Evolutionary conservation across 2,888 invertebrate genomes (phyloP), one percentile per base, ranked within the genome.

Genomic region (Polyommatus iphigenia): DNA sequence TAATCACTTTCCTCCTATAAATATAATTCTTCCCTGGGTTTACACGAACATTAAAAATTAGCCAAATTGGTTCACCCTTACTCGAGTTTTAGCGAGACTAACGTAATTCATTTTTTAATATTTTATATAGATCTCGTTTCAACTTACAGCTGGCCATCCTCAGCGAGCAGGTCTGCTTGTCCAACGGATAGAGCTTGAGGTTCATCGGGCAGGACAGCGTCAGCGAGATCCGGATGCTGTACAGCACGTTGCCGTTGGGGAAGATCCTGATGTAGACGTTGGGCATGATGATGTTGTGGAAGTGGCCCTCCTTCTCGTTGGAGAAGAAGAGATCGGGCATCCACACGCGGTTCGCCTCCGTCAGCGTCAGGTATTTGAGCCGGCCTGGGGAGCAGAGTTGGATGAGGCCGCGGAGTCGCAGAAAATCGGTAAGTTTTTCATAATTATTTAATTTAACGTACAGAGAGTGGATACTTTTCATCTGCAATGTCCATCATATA

Each of bases 241-340:
- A 99, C 82, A 99, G 96, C 84, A 99, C 98, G 83, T 97, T 97
- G 82, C 99, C 99, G 85, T 98, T 97, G 79, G 98, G 98, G 92
- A 98, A 98, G 89, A 99, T 99, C 83, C 99, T 95, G 89, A 99
- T 98, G 95, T 99, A 98, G 83, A 99, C 98, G 91, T 99, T 99
- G 81, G 99, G 98, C 98, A 98, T 98, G 90, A 99, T 98, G 92
- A 99, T 99, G 91, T 98, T 98, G 95, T 99, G 99, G 90, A 99
- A 98, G 90, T 99, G 99, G 78, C 99, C 99, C 88, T 98, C 98
- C 91, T 99, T 99, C 94, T 99, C 99, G 88, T 99, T 99, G 79
- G 98, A 97, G 94, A 99, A 99, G 95, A 99, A 99, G 84, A 99
- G 95, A 95, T 99, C 99, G 57, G 99, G 99, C 97, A 99, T 99